Evolutionary conservation across 2,888 invertebrate species (phyloP).

Genomic region (Nezara viridula): DNA sequence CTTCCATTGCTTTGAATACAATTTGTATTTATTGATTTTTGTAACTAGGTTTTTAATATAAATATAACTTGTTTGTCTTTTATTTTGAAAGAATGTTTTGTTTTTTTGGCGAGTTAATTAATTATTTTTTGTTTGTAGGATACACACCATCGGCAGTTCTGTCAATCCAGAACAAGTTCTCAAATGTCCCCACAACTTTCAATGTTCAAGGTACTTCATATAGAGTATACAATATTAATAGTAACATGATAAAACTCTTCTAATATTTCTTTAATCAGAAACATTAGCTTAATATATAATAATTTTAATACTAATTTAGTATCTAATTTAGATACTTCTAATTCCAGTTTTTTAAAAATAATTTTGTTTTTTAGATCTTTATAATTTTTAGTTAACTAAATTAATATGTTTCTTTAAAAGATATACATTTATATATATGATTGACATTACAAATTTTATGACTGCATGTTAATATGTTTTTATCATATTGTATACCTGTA

Average conservation of each 20-base stretch:
- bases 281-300: background rate
- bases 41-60: too few species aligned
- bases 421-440: background rate
- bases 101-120: background rate
- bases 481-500: too few species aligned
- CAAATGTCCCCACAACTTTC: conserved; percentile 54
- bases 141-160: background rate
- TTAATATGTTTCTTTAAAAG: background rate
- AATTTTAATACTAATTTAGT: too few species aligned
- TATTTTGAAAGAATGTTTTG: too few species aligned
- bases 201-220: conserved; percentile 50
- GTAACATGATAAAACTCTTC: background rate
- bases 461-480: too few species aligned
- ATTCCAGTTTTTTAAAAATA: background rate
- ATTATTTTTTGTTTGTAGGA: conserved; percentile 25
- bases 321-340: background rate
- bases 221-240: background rate
- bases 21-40: background rate
- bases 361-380: background rate
- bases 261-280: background rate
- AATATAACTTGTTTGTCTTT: too few species aligned
- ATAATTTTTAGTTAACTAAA: background rate
- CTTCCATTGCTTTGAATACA: background rate
- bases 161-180: conserved; percentile 49
- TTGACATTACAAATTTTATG: too few species aligned